Percentiles rank a stretch among this genome's conserved stretches.
phyloP scores from a whole-genome alignment of 2,797 vertebrate genomes.

The Trachops cirrhosus region DNA sequence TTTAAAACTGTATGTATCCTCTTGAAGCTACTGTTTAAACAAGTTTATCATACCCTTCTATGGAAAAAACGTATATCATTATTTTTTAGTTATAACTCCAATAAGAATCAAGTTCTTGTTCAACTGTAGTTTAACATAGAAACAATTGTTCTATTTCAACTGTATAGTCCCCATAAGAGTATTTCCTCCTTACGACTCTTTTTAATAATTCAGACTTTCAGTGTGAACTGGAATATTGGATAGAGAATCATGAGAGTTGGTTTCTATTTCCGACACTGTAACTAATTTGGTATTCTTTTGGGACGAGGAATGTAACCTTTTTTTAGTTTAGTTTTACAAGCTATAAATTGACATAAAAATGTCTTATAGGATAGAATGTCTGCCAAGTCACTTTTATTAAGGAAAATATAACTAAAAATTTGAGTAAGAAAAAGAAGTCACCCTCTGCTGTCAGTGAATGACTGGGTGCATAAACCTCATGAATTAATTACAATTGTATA shows the following conservation, averaged over 20 bases:
- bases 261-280: conserved; percentile 48
- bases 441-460: not conserved
- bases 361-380: not conserved
- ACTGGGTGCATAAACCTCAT: not conserved
- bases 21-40: not conserved
- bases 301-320: not conserved
- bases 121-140: not conserved
- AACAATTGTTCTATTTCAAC: not conserved
- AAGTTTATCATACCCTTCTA: not conserved
- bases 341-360: conserved; percentile 44
- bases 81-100: not conserved
- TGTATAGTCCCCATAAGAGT: not conserved
- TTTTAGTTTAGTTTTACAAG: conserved; percentile 41
- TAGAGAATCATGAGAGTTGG: not conserved
- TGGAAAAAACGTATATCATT: not conserved
- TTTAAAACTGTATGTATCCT: not conserved
- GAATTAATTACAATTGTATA: not conserved
- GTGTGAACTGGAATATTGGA: not conserved
- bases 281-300: conserved; percentile 41
- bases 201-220: conserved; percentile 32
- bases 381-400: not conserved
- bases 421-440: not conserved
- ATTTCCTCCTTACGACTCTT: not conserved
- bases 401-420: not conserved
- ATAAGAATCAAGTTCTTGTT: not conserved